Base-by-base conservation (phyloP, 2,797 vertebrate genomes). In the Danio jaintianensis region DNA sequence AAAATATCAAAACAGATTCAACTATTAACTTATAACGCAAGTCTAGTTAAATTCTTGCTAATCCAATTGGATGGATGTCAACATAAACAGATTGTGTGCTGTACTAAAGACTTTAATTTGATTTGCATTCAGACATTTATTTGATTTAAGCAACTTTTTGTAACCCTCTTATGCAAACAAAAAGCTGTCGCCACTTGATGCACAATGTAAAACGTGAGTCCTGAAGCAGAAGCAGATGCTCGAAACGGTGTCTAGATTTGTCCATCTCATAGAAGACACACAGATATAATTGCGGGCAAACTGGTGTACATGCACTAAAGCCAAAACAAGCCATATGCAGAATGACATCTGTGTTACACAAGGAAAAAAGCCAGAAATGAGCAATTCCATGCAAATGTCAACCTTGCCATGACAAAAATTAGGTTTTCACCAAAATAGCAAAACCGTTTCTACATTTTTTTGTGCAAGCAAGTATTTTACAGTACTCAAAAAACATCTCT, bases 311-410 rank as follows among this genome's bases (percentile, higher is more conserved):
- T 10, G 55, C 8, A 69, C 12, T 20, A n/a, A 12, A 59, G 11
- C 22, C 9, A 22, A 47, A 74, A 45, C 15, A n/a, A 47, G 43
- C 7, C 8, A 62, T 45, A 64, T 61, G 20, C 48, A 61, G 43
- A 79, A 53, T 75, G 75, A 75, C 79, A 75, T 29, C 63, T 47
- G 50, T 66, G 83, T 79, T 45, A 47, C 70, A 29, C 7, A 40
- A 47, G 20, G 29, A 59, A 53, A 78, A 84, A 82, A 70, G 69
- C 72, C 56, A 4, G 48, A 52, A 52, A 11, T 13, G 9, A 52
- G 48, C 48, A 13, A 29, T 29, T 29, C 29, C 29, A 29, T 3
- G 29, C 29, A 29, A 29, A 29, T 29, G 29, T 1, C 1, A 29
- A 29, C 29, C 29, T 29, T 29, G 29, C 29, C 29, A 3, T 1